Conservation (phyloP, 2,888 invertebrate species). For the Drosophila siamana region DNA sequence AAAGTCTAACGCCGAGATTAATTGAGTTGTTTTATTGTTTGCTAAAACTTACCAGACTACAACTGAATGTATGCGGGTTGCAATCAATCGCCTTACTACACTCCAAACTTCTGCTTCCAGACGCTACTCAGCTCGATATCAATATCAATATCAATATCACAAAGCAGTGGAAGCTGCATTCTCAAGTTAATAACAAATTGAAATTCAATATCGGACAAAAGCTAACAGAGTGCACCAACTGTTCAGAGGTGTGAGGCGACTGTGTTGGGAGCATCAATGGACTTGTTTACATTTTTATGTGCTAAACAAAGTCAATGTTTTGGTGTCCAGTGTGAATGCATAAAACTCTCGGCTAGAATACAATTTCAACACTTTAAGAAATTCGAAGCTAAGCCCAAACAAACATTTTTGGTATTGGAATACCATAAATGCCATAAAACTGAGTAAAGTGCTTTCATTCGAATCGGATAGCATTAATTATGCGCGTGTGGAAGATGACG, state of each 20-base stretch:
- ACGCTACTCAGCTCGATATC: constrained; percentile 3
- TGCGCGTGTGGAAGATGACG: constrained; percentile 39
- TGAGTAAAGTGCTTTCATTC: constrained; percentile 46
- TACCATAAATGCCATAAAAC: constrained; percentile 62
- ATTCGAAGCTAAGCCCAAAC: not conserved
- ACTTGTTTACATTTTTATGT: constrained; percentile 71
- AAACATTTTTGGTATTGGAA: constrained; percentile 60
- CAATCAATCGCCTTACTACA: not conserved
- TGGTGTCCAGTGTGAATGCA: constrained; percentile 20
- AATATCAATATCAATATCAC: constrained; percentile 23
- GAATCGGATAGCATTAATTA: constrained; percentile 43
- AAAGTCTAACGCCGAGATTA: too few species aligned
- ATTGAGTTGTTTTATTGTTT: too few species aligned
- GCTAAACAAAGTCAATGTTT: constrained; percentile 39
- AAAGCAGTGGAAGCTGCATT: constrained; percentile 36
- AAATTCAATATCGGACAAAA: constrained; percentile 61
- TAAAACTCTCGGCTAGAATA: constrained; percentile 63
- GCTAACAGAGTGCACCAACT: constrained; percentile 9
- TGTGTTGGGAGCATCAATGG: constrained; percentile 40
- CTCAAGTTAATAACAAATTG: constrained; percentile 40
- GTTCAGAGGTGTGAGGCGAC: constrained; percentile 2
- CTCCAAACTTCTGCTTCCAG: not conserved
- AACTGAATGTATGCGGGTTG: not conserved
- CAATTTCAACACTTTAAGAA: constrained; percentile 67
- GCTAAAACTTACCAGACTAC: too few species aligned